Evolutionary conservation across 2,888 invertebrate genomes (phyloP).

Genomic region (Stenodera caucasica): DNA sequence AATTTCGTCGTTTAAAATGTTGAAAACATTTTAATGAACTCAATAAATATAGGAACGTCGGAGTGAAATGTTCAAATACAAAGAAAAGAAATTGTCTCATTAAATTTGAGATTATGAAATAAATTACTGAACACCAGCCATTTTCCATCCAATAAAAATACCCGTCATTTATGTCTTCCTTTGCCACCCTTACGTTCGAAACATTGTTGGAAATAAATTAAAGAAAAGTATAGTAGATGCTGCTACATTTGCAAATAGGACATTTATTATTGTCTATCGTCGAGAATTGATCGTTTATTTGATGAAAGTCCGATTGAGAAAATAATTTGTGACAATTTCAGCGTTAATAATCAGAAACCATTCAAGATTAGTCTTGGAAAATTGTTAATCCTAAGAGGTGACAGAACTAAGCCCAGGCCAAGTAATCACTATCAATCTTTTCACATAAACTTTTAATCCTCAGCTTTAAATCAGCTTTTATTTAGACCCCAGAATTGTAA

Average conservation of each 20-base stretch:
- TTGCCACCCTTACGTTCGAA: neutral
- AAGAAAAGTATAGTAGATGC: slow-evolving; percentile 20
- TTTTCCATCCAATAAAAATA: slow-evolving; percentile 27
- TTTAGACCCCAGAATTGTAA: neutral
- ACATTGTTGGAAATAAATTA: slow-evolving; percentile 21
- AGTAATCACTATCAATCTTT: slow-evolving; percentile 15
- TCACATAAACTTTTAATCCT: slow-evolving; percentile 11
- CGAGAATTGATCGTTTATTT: neutral
- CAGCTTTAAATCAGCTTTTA: slow-evolving; percentile 7
- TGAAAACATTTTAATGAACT: slow-evolving; percentile 28
- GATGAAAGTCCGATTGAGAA: neutral
- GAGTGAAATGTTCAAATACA: slow-evolving; percentile 25
- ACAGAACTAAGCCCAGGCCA: slow-evolving; percentile 6
- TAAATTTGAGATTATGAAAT: slow-evolving; percentile 35
- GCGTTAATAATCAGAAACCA: slow-evolving; percentile 1
- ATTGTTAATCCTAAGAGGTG: slow-evolving; percentile 12
- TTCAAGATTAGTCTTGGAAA: slow-evolving; percentile 1
- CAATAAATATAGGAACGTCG: slow-evolving; percentile 24
- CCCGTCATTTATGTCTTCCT: slow-evolving; percentile 23
- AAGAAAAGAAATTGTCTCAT: slow-evolving; percentile 37
- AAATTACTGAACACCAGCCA: slow-evolving; percentile 28
- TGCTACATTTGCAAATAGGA: slow-evolving; percentile 22
- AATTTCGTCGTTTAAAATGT: slow-evolving; percentile 19
- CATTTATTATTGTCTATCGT: slow-evolving; percentile 13
- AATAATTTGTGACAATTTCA: neutral